These are phyloP conservation scores for Meloidogyne chitwoodi DNA, from an alignment of 1,140 invertebrate species.

Conservation along the genomic window DNA sequence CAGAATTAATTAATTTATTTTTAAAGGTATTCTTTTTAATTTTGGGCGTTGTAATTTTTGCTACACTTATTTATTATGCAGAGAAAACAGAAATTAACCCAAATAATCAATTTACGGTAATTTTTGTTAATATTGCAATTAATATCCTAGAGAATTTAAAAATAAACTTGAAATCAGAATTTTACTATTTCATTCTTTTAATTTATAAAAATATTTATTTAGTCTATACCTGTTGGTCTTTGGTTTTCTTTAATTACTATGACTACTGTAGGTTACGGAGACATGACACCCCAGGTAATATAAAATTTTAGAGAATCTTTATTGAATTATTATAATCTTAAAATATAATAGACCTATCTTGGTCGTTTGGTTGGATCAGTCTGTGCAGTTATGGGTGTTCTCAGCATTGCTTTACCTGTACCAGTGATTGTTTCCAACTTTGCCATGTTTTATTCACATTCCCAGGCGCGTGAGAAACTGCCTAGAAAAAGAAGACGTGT, in stretches of 20 bases:
- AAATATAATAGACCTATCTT: conserved; percentile 45
- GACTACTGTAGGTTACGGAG: conserved; percentile 62
- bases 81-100: conserved; percentile 72
- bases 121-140: too few relatives aligned
- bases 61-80: conserved; percentile 90
- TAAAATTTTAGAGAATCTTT: too few relatives aligned
- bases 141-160: not conserved
- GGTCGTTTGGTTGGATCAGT: conserved; percentile 80
- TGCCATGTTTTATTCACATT: conserved; percentile 41
- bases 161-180: not conserved
- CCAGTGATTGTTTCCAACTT: conserved; percentile 46
- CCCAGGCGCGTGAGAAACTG: conserved; percentile 41
- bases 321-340: too few relatives aligned
- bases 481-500: conserved; percentile 40
- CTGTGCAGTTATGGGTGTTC: conserved; percentile 80
- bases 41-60: conserved; percentile 78
- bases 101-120: conserved; percentile 48
- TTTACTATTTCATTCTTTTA: too few relatives aligned
- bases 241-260: conserved; percentile 62
- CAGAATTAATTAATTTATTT: conserved; percentile 7
- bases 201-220: conserved; percentile 3
- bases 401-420: conserved; percentile 79
- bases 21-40: conserved; percentile 74
- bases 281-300: conserved; percentile 32
- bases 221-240: conserved; percentile 62